These are phyloP conservation scores for Apostichopus californicus DNA, from an alignment of 35 echinoderm and acorn worm genomes.

Conservation along the genomic window DNA sequence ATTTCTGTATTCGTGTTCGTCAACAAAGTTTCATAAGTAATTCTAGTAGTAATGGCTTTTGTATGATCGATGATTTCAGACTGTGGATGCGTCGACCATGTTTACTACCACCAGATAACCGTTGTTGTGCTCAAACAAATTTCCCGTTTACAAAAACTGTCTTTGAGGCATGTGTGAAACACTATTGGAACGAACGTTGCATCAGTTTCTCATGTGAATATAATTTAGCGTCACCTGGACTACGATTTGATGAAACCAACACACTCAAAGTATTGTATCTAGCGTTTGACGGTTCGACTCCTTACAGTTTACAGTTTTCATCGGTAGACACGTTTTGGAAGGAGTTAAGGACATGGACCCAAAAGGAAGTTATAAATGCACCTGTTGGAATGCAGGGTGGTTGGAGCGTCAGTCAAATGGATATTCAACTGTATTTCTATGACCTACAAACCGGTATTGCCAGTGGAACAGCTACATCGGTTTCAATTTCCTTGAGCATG, in stretches of 20 bases:
- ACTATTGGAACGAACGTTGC: background rate
- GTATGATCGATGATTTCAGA: constrained; percentile 76
- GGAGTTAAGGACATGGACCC: constrained; percentile 12
- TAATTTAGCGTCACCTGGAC: background rate
- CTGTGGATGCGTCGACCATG: constrained; percentile 72
- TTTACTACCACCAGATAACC: constrained; percentile 19
- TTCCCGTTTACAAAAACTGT: constrained; percentile 62
- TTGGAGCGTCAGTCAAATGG: constrained; percentile 58
- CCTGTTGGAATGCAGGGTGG: constrained; percentile 57
- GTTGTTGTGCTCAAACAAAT: constrained; percentile 62
- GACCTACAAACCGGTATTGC: constrained; percentile 84
- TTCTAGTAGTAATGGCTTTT: constrained; percentile 4
- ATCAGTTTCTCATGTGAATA: background rate
- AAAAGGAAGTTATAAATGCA: constrained; percentile 29
- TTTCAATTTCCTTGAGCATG: constrained; percentile 64
- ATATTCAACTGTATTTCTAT: constrained; percentile 63
- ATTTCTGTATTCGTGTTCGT: constrained; percentile 27
- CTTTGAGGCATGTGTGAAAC: constrained; percentile 61
- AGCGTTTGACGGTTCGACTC: background rate
- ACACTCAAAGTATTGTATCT: background rate
- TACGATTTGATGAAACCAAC: constrained; percentile 9
- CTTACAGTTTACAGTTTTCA: constrained; percentile 19
- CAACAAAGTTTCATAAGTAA: constrained; percentile 42
- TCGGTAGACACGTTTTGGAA: constrained; percentile 25
- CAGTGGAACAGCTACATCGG: constrained; percentile 62